Evolutionary conservation across 1,140 invertebrate species (phyloP).

Genomic region (Achroia grisella): DNA sequence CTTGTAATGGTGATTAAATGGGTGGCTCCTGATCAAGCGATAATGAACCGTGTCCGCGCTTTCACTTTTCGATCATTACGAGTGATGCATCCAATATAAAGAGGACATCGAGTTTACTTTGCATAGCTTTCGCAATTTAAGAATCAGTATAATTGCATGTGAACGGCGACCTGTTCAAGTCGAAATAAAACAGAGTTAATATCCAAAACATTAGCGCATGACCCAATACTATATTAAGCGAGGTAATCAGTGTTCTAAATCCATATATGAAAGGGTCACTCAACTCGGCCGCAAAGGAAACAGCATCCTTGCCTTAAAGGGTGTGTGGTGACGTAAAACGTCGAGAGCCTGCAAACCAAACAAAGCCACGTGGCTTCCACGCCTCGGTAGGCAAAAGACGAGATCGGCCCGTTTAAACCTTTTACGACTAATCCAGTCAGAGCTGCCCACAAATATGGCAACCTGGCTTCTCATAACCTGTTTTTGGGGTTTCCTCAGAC

Average conservation of each 20-base stretch:
- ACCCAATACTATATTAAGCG: neutral
- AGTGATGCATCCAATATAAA: conserved; percentile 12
- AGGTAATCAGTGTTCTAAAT: conserved; percentile 9
- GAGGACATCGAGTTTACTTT: conserved; percentile 3
- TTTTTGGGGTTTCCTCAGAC: conserved; percentile 66
- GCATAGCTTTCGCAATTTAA: neutral
- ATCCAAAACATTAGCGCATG: too few species aligned
- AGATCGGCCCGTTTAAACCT: conserved; percentile 62
- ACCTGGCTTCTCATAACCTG: conserved; percentile 67
- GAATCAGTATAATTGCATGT: too few species aligned
- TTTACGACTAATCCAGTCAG: conserved; percentile 69
- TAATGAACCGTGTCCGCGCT: conserved; percentile 46
- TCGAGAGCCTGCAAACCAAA: conserved; percentile 38
- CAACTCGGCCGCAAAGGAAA: conserved; percentile 44
- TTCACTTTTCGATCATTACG: conserved; percentile 65
- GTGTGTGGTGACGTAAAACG: conserved; percentile 42
- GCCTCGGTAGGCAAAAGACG: conserved; percentile 45
- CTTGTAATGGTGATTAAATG: conserved; percentile 53
- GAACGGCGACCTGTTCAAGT: too few species aligned
- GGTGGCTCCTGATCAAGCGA: conserved; percentile 47
- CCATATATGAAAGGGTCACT: conserved; percentile 20
- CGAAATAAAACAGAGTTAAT: too few species aligned
- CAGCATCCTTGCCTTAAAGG: conserved; percentile 41
- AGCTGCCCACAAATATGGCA: conserved; percentile 63
- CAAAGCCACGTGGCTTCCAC: conserved; percentile 51